Evolutionary conservation across 2,797 vertebrate genomes (phyloP).

Genomic region (Acipenser oxyrinchus): DNA sequence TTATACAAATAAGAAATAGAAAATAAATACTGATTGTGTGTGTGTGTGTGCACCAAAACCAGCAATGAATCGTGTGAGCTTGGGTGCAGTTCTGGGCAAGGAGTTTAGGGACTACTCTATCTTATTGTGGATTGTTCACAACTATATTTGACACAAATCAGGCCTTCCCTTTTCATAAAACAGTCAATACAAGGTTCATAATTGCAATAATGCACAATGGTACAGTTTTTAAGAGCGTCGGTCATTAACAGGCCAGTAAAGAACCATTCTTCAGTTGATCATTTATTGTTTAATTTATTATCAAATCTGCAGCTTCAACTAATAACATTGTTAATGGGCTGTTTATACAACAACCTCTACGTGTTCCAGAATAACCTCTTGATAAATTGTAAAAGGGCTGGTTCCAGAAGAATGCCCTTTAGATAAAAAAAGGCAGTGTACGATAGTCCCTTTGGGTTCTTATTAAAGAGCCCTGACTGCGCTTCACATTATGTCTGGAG

Average conservation of each 20-base stretch:
- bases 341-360: not conserved
- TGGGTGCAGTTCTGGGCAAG: too few species aligned
- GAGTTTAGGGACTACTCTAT: too few species aligned
- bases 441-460: slow-evolving; percentile 1
- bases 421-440: slow-evolving; percentile 4
- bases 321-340: not conserved
- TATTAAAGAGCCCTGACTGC: slow-evolving; percentile 1
- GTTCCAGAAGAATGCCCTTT: slow-evolving; percentile 2
- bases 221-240: slow-evolving; percentile 41
- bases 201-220: slow-evolving; percentile 42
- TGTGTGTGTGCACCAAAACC: too few species aligned
- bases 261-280: slow-evolving; percentile 56
- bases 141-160: slow-evolving; percentile 14
- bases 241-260: slow-evolving; percentile 66
- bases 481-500: not conserved
- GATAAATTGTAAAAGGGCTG: not conserved
- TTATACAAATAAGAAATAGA: too few species aligned
- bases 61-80: too few species aligned
- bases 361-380: not conserved
- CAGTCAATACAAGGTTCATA: slow-evolving; percentile 12
- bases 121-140: slow-evolving; percentile 1
- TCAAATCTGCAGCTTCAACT: not conserved
- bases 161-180: slow-evolving; percentile 7
- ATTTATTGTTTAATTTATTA: slow-evolving; percentile 19
- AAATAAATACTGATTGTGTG: too few species aligned